Percentiles rank a stretch among this genome's conserved stretches.
phyloP scores from a whole-genome alignment of 92 coral and sea anemone species.

The Zoanthus gigantus region DNA sequence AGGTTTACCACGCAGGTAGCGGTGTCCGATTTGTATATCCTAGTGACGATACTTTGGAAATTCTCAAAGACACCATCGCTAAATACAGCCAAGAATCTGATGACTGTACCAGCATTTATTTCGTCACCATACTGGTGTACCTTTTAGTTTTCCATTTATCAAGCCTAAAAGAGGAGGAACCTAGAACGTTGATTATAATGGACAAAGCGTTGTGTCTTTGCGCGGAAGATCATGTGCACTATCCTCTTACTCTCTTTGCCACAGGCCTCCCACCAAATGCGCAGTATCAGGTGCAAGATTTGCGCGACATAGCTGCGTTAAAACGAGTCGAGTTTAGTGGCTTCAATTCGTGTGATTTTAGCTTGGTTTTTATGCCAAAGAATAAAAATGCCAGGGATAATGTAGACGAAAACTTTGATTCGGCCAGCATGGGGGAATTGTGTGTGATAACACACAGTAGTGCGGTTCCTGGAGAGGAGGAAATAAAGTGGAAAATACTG shows the following conservation, averaged over 20 bases:
- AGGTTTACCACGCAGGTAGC: slow-evolving; percentile 71
- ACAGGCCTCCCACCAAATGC: slow-evolving; percentile 96
- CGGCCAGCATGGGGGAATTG: slow-evolving; percentile 89
- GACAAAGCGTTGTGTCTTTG: slow-evolving; percentile 87
- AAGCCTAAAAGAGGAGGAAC: slow-evolving; percentile 69
- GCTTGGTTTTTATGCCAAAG: slow-evolving; percentile 77
- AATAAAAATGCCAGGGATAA: slow-evolving; percentile 62
- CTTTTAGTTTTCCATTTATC: slow-evolving; percentile 83
- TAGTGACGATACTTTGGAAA: slow-evolving; percentile 90
- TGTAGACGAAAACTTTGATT: slow-evolving; percentile 77
- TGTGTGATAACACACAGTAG: slow-evolving; percentile 81
- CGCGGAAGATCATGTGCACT: slow-evolving; percentile 93
- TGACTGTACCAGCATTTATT: slow-evolving; percentile 64
- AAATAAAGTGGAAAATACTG: slow-evolving; percentile 81
- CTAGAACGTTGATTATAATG: slow-evolving; percentile 89
- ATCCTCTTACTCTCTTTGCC: slow-evolving; percentile 94
- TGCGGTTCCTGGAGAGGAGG: slow-evolving; percentile 52
- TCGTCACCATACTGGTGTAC: slow-evolving; percentile 83
- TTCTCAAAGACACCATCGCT: slow-evolving; percentile 82
- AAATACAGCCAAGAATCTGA: slow-evolving; percentile 81
- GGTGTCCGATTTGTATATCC: slow-evolving; percentile 90
- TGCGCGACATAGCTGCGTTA: slow-evolving; percentile 84
- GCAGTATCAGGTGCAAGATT: slow-evolving; percentile 85
- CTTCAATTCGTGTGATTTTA: slow-evolving; percentile 92
- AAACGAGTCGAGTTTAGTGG: slow-evolving; percentile 97